phyloP scores from a whole-genome alignment of 2,888 invertebrate species.

The Blomia tropicalis region DNA sequence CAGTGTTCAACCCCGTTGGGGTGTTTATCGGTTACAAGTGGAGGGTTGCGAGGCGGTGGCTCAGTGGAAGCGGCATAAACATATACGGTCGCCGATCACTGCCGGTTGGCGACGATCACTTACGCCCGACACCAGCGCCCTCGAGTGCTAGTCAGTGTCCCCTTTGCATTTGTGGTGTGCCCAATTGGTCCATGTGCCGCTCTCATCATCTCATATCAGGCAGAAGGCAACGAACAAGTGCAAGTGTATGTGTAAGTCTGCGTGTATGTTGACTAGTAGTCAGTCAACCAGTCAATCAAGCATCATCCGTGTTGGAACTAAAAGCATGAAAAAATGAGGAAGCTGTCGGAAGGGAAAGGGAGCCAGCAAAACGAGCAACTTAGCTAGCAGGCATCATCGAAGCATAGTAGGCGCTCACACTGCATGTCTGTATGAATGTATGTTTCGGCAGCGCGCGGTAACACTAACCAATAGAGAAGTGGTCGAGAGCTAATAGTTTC shows the following conservation, averaged over 20 bases:
- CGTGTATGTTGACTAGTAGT: not conserved
- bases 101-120: not conserved
- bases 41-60: slow-evolving; percentile 14
- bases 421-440: no score
- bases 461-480: no score
- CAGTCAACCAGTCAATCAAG: no score
- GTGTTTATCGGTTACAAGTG: not conserved
- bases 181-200: no score
- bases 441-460: not conserved
- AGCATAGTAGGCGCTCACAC: no score
- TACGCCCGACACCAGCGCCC: not conserved
- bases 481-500: no score
- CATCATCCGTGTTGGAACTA: not conserved
- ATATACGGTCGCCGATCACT: no score
- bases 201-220: not conserved
- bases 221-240: not conserved
- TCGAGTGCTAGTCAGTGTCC: not conserved
- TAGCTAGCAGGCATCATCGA: not conserved
- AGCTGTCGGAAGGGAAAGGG: not conserved
- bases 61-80: not conserved
- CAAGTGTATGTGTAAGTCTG: not conserved
- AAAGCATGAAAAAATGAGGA: slow-evolving; percentile 1
- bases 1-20: not conserved
- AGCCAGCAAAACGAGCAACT: slow-evolving; percentile 14
- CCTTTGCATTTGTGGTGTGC: not conserved